These are phyloP conservation scores for Corythornis vintsioides DNA, from an alignment of 2,113 vertebrate species.

Conservation along the genomic window DNA sequence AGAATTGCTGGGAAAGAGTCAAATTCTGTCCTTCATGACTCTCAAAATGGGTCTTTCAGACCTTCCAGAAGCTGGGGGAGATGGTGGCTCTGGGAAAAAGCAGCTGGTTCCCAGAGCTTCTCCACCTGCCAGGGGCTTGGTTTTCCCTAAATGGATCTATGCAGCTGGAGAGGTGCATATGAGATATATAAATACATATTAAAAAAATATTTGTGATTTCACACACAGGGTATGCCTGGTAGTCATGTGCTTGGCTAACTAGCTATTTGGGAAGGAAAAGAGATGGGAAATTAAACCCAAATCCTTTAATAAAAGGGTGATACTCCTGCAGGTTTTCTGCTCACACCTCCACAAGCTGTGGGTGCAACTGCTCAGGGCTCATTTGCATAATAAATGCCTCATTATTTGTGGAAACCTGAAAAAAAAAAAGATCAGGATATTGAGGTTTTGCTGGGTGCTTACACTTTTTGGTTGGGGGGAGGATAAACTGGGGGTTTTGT, in stretches of 20 bases:
- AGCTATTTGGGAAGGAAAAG: not conserved
- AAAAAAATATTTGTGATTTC: too few species aligned
- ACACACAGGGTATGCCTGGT: not conserved
- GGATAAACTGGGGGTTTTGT: not conserved
- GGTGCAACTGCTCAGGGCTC: not conserved
- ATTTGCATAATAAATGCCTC: not conserved
- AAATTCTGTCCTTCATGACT: accelerated
- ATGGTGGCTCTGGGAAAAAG: not conserved
- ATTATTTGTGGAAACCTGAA: not conserved
- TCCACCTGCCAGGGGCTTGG: not conserved
- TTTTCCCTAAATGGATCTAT: accelerated
- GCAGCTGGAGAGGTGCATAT: not conserved
- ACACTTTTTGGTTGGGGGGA: not conserved
- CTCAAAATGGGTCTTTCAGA: not conserved
- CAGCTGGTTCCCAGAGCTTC: not conserved
- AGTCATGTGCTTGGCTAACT: not conserved
- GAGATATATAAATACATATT: too few species aligned
- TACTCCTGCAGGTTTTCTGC: not conserved
- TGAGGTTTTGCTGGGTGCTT: not conserved
- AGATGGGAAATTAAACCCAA: not conserved
- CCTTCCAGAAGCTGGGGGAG: not conserved
- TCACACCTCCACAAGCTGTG: accelerated
- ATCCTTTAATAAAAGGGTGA: accelerated
- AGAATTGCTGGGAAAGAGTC: not conserved
- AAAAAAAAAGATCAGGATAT: not conserved